Base-by-base conservation (phyloP, 2,888 invertebrate genomes). In the Drosophila kokeensis region DNA sequence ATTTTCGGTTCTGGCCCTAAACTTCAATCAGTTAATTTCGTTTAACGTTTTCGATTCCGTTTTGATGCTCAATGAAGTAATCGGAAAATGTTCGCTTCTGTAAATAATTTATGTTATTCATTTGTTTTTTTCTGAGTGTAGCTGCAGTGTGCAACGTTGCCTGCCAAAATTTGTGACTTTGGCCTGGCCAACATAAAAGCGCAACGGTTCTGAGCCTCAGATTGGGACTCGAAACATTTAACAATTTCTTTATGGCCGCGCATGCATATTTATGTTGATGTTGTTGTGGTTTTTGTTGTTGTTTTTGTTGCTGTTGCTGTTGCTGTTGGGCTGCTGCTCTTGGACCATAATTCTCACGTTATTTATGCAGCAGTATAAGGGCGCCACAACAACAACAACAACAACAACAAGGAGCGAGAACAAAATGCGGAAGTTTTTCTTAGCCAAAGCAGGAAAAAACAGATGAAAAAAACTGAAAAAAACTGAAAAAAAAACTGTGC, bases 291-390 rank as follows among this genome's bases (percentile, higher is more conserved):
- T 89, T 79, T 21, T 57, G 38, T 15, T 40, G 2, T 0, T 38
- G 54, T 0, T 89, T 79, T 21, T 57, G 38, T 15, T 40, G 2
- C 0, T 38, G 54, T 29, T 27, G 52, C 6, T 50, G 24, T 27
- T 54, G 50, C 27, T 59, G 60, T 54, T 40, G 69, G 76, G 72
- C 71, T 79, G 75, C 63, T 45, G 54, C 63, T 55, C 69, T 81
- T 73, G 81, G 58, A 69, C 84, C 85, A 87, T 85, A 89, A 85
- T 85, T 85, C 85, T 89, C 89, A 84, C 85, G 87, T 85, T 85
- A 89, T 85, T 85, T 85, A 85, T 85, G 84, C 87, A 75, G 54
- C 72, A 57, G 42, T 57, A 13, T 55, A 81, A 79, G 79, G 81
- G 81, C 72, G 79, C 69, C 82, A 76, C 68, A 52, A 27, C 18